Evolutionary conservation across 1,140 invertebrate species (phyloP).

Genomic region (Habropoda laboriosa): DNA sequence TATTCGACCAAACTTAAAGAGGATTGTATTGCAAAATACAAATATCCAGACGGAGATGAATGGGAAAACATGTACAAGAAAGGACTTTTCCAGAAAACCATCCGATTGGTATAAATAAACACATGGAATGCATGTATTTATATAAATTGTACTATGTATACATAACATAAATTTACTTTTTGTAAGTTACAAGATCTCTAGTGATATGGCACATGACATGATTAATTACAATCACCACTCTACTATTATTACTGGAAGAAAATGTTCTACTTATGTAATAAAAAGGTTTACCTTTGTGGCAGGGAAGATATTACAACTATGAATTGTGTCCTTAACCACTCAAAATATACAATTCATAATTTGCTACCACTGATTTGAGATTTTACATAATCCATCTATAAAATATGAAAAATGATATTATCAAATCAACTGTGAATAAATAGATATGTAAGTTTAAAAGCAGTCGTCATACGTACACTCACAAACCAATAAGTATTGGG

Average conservation of each 20-base stretch:
- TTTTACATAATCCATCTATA: constrained; percentile 78
- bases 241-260: too few relatives aligned
- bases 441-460: neutral
- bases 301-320: neutral
- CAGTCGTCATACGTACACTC: constrained; percentile 84
- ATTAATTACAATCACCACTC: neutral
- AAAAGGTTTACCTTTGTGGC: neutral
- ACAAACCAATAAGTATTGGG: constrained; percentile 92
- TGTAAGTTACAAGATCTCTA: too few relatives aligned
- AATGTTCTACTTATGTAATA: too few relatives aligned
- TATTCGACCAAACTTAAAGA: constrained; percentile 91
- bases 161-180: neutral
- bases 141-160: constrained; percentile 14
- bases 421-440: neutral
- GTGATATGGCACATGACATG: too few relatives aligned
- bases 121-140: neutral
- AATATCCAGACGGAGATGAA: constrained; percentile 88
- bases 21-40: constrained; percentile 85
- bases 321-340: neutral
- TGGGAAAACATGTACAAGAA: constrained; percentile 87
- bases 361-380: constrained; percentile 64
- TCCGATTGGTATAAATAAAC: neutral
- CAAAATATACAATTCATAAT: too few relatives aligned
- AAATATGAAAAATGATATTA: constrained; percentile 47
- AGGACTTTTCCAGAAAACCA: constrained; percentile 76